Percentiles rank a stretch among this genome's conserved stretches.
Conservation (phyloP, 2,888 invertebrate genomes). For the Chrysolina oricalcia region DNA sequence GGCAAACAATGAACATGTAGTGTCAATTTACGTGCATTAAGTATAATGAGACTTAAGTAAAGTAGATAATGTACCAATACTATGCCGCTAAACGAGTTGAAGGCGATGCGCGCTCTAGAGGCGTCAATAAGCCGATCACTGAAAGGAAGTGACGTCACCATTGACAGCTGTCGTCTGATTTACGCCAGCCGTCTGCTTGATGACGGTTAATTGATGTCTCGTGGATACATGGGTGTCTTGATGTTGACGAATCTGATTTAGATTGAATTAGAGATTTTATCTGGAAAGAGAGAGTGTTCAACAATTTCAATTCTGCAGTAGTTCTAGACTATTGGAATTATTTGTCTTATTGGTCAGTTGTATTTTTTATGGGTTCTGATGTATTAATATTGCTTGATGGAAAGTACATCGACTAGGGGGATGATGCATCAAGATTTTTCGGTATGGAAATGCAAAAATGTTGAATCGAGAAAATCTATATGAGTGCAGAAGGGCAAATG, state of each 20-base stretch:
- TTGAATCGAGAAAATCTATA: no score
- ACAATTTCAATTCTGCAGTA: neutral
- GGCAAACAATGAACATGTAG: constrained; percentile 51
- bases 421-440: no score
- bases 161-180: constrained; percentile 66
- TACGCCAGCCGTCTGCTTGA: constrained; percentile 39
- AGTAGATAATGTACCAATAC: constrained; percentile 62
- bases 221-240: constrained; percentile 35
- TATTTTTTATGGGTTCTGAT: no score
- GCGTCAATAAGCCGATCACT: constrained; percentile 68
- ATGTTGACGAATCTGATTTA: constrained; percentile 28
- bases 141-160: constrained; percentile 69
- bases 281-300: neutral
- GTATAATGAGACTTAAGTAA: constrained; percentile 52
- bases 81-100: constrained; percentile 49
- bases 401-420: no score
- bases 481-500: no score
- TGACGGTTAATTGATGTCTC: constrained; percentile 28
- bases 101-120: constrained; percentile 51
- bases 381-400: no score
- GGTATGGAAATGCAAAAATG: no score
- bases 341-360: no score
- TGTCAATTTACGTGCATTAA: constrained; percentile 52
- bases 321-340: no score
- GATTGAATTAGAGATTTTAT: constrained; percentile 13